Conservation (phyloP, 2,888 invertebrate genomes). For the Nebria brevicollis region DNA sequence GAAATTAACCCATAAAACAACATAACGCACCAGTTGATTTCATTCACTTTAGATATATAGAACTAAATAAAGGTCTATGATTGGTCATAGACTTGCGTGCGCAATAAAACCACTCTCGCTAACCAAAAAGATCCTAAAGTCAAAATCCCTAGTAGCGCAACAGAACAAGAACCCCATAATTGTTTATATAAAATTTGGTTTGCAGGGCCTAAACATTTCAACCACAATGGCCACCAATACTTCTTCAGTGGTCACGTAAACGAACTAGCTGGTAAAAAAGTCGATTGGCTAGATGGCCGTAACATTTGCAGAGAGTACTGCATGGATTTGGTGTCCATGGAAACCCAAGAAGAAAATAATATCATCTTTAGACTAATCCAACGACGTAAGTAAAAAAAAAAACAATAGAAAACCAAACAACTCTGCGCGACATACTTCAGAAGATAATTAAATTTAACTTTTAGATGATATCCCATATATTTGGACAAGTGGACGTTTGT, state of each 20-base stretch:
- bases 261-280: constrained; percentile 79
- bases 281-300: constrained; percentile 91
- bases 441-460: constrained; percentile 31
- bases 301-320: constrained; percentile 93
- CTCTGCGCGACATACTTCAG: not conserved
- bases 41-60: no score
- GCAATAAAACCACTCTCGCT: no score
- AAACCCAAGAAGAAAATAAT: constrained; percentile 91
- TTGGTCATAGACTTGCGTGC: no score
- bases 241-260: constrained; percentile 88
- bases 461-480: constrained; percentile 89
- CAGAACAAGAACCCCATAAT: no score
- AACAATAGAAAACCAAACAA: not conserved
- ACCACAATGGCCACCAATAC: constrained; percentile 87
- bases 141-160: no score
- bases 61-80: no score
- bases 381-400: constrained; percentile 73
- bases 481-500: constrained; percentile 92
- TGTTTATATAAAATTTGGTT: constrained; percentile 50
- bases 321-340: constrained; percentile 91
- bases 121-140: no score
- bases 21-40: no score
- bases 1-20: no score
- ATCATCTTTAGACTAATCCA: constrained; percentile 88
- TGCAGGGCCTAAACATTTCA: constrained; percentile 90